A percentile compares a stretch with the other conserved stretches of the same genome.
Evolutionary conservation across 2,888 invertebrate genomes (phyloP).

Genomic region (Lysandra coridon): DNA sequence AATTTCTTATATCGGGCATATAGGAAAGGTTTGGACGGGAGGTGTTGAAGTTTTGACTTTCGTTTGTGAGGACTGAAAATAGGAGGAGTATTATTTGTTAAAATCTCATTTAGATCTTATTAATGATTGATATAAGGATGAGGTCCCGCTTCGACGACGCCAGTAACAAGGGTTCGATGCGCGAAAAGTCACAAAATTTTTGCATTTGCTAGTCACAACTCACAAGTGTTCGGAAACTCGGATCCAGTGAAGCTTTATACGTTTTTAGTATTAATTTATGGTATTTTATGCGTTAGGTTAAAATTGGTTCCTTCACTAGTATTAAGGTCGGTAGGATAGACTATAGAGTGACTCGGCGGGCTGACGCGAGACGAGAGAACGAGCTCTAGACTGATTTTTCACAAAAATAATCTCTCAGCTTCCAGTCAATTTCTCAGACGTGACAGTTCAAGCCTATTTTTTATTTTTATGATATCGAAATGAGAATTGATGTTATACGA

Average conservation of each 20-base stretch:
- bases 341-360: constrained; percentile 44
- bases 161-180: background rate
- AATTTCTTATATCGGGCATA: constrained; percentile 50
- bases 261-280: constrained; percentile 38
- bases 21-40: background rate
- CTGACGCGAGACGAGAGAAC: constrained; percentile 55
- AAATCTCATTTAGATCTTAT: constrained; percentile 2
- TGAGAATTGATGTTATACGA: constrained; percentile 40
- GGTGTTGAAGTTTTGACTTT: background rate
- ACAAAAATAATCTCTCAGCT: constrained; percentile 39
- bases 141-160: background rate
- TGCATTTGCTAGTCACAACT: constrained; percentile 26
- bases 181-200: background rate
- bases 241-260: constrained; percentile 13
- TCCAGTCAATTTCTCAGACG: constrained; percentile 46
- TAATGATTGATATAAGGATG: background rate
- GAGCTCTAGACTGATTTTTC: constrained; percentile 71
- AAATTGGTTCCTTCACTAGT: constrained; percentile 49
- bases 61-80: background rate
- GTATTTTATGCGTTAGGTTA: constrained; percentile 33
- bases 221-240: constrained; percentile 15
- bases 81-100: background rate
- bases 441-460: constrained; percentile 36
- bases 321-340: constrained; percentile 49
- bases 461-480: constrained; percentile 41